Percentiles rank a stretch among this genome's conserved stretches.
These are phyloP conservation scores for Calosoma granatense DNA, from an alignment of 1,140 invertebrate species.

Conservation along the genomic window DNA sequence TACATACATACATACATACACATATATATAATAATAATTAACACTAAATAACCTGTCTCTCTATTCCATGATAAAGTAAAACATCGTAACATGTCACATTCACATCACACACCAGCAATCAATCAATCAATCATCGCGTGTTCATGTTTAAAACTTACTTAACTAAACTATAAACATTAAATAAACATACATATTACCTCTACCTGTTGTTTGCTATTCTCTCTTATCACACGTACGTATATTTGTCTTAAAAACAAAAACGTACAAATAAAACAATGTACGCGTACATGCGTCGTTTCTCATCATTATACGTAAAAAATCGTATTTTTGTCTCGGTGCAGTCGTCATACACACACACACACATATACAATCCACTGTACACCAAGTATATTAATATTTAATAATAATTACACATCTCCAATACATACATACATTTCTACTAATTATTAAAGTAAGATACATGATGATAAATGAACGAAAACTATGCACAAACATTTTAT, in stretches of 20 bases:
- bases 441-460: background rate
- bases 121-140: background rate
- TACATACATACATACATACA: too few relatives aligned
- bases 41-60: background rate
- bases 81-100: background rate
- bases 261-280: background rate
- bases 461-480: background rate
- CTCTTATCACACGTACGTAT: background rate
- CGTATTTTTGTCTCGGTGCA: background rate
- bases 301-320: background rate
- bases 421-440: background rate
- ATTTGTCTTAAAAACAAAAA: background rate
- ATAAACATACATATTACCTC: constrained; percentile 4
- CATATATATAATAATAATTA: too few relatives aligned
- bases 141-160: background rate
- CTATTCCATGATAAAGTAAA: background rate
- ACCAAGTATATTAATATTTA: too few relatives aligned
- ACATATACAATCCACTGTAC: background rate
- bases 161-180: background rate
- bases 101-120: too few relatives aligned
- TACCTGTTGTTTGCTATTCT: constrained; percentile 1
- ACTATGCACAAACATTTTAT: constrained; percentile 15
- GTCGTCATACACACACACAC: background rate
- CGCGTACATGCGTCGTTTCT: background rate
- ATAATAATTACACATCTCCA: too few relatives aligned